Evolutionary conservation across 2,113 vertebrate genomes (phyloP).

Genomic region (Tupaia tana): DNA sequence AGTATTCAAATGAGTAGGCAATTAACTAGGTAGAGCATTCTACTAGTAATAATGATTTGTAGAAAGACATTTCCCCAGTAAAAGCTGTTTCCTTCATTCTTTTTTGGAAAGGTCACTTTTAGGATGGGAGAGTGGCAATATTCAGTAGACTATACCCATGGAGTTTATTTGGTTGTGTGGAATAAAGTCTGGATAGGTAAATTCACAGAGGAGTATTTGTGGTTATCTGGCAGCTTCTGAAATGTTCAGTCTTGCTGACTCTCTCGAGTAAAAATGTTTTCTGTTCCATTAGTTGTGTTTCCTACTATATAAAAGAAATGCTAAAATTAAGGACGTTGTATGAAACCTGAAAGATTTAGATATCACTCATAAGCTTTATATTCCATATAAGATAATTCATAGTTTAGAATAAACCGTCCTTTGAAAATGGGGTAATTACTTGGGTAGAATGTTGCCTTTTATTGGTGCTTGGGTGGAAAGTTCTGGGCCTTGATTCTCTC

Average conservation of each 20-base stretch:
- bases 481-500: background rate
- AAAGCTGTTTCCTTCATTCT: slow-evolving; percentile 45
- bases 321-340: slow-evolving; percentile 50
- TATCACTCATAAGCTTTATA: slow-evolving; percentile 60
- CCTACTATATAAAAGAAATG: slow-evolving; percentile 39
- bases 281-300: slow-evolving; percentile 50
- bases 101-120: slow-evolving; percentile 60
- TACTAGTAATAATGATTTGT: slow-evolving; percentile 15
- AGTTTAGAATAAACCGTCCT: slow-evolving; percentile 52
- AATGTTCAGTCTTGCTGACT: slow-evolving; percentile 42
- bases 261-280: slow-evolving; percentile 37
- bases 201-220: background rate
- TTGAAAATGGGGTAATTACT: slow-evolving; percentile 52
- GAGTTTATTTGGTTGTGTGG: slow-evolving; percentile 79
- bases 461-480: slow-evolving; percentile 14
- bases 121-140: slow-evolving; percentile 51
- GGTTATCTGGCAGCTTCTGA: slow-evolving; percentile 13
- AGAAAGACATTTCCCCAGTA: background rate
- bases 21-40: slow-evolving; percentile 31
- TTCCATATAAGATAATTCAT: slow-evolving; percentile 40
- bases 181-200: slow-evolving; percentile 63
- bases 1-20: slow-evolving; percentile 59
- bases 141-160: background rate
- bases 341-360: background rate
- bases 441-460: slow-evolving; percentile 52